Evolutionary conservation across 2,113 vertebrate genomes (phyloP).

Genomic region (Trematocara stigmaticum): DNA sequence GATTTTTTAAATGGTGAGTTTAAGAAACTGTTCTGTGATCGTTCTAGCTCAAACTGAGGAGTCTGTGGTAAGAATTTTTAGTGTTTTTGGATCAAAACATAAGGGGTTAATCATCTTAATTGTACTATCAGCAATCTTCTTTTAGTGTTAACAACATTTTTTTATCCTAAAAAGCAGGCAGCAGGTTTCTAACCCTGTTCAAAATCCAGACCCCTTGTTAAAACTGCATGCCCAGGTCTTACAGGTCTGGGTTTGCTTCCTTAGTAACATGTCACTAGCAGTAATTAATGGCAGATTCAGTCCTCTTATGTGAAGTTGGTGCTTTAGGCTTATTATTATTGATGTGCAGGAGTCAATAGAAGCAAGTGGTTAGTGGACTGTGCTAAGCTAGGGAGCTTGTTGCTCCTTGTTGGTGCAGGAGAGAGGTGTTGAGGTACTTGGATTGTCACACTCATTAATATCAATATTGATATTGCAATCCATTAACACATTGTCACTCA

Average conservation of each 20-base stretch:
- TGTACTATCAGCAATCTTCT: neutral
- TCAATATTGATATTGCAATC: neutral
- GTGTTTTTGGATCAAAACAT: neutral
- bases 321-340: neutral
- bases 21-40: neutral
- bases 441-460: neutral
- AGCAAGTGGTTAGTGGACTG: neutral
- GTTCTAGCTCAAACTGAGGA: neutral
- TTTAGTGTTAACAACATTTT: neutral
- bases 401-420: neutral
- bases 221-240: neutral
- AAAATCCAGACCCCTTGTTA: neutral
- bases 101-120: neutral
- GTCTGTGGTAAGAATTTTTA: too few relatives aligned
- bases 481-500: neutral
- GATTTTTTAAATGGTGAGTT: neutral
- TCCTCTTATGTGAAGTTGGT: neutral
- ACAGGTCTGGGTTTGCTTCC: neutral
- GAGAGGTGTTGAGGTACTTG: neutral
- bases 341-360: neutral
- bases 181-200: neutral
- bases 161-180: neutral
- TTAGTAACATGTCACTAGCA: neutral
- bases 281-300: neutral
- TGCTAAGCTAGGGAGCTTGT: neutral